Evolutionary conservation across 1,140 invertebrate genomes (phyloP).

Genomic region (Atta cephalotes): DNA sequence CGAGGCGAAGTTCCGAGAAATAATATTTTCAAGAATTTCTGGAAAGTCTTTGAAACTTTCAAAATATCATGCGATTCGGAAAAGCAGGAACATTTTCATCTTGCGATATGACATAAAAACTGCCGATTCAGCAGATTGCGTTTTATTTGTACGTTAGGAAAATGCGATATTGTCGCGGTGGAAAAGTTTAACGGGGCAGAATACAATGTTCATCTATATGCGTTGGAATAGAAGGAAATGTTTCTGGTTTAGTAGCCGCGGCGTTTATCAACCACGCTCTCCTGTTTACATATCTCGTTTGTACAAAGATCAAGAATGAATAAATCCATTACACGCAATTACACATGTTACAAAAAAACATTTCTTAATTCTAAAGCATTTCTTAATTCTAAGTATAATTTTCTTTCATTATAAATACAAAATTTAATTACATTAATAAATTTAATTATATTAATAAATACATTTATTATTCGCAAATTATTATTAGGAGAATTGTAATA

Average conservation of each 20-base stretch:
- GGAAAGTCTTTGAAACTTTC: slow-evolving; percentile 48
- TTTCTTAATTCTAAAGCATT: not conserved
- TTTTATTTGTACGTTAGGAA: slow-evolving; percentile 46
- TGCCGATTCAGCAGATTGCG: slow-evolving; percentile 30
- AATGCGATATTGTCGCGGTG: slow-evolving; percentile 44
- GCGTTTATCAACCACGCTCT: slow-evolving; percentile 15
- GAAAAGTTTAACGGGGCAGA: slow-evolving; percentile 40
- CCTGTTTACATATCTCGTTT: not conserved
- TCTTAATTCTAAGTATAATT: not conserved
- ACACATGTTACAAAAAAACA: not conserved
- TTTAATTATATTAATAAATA: not conserved
- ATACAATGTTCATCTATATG: slow-evolving; percentile 48
- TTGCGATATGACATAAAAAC: slow-evolving; percentile 42
- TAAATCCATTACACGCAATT: slow-evolving; percentile 18
- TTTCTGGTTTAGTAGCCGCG: slow-evolving; percentile 52
- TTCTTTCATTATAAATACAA: not conserved
- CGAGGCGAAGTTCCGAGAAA: not conserved
- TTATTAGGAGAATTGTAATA: not conserved
- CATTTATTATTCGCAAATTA: not conserved
- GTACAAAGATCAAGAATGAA: slow-evolving; percentile 49
- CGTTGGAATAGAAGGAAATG: slow-evolving; percentile 31
- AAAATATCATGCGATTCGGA: slow-evolving; percentile 33
- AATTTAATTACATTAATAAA: slow-evolving; percentile 7
- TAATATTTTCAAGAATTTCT: slow-evolving; percentile 54
- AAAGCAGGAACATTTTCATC: slow-evolving; percentile 47